phyloP scores from a whole-genome alignment of 2,113 vertebrate genomes.

The Lethenteron camtschaticum region DNA sequence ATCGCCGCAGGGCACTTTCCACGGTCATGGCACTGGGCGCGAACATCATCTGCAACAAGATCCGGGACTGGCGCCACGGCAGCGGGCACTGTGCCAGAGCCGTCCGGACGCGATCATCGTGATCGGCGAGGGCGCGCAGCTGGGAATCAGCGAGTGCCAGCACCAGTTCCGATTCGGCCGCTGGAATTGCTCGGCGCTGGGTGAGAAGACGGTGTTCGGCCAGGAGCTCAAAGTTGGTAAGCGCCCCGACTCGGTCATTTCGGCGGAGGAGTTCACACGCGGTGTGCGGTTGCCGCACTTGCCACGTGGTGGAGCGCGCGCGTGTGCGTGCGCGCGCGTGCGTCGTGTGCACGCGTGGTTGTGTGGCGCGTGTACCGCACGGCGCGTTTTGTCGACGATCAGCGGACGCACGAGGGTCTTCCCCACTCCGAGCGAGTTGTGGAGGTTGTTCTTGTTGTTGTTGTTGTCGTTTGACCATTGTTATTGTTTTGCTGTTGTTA shows the following conservation, averaged over 20 bases:
- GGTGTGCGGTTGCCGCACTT: too few species aligned
- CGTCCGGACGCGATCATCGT: slow-evolving; percentile 95
- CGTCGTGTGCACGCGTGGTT: too few species aligned
- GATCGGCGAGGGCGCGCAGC: slow-evolving; percentile 90
- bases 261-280: too few species aligned
- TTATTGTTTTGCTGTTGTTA: too few species aligned
- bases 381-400: too few species aligned
- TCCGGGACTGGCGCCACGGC: slow-evolving; percentile 79
- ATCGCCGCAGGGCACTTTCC: slow-evolving; percentile 50
- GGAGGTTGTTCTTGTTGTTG: too few species aligned
- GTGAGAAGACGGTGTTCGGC: slow-evolving; percentile 90
- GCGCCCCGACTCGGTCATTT: slow-evolving; percentile 15
- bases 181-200: slow-evolving; percentile 95
- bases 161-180: slow-evolving; percentile 83
- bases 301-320: too few species aligned
- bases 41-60: slow-evolving; percentile 99
- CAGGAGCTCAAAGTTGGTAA: slow-evolving; percentile 99
- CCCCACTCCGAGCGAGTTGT: too few species aligned
- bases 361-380: too few species aligned
- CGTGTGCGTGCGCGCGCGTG: too few species aligned
- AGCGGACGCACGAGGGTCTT: too few species aligned
- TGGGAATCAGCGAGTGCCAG: slow-evolving; percentile 96
- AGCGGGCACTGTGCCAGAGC: slow-evolving; percentile 91
- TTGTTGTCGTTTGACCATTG: too few species aligned
- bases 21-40: slow-evolving; percentile 93